phyloP scores from a whole-genome alignment of 2,888 invertebrate species.

The Micropterix aruncella region DNA sequence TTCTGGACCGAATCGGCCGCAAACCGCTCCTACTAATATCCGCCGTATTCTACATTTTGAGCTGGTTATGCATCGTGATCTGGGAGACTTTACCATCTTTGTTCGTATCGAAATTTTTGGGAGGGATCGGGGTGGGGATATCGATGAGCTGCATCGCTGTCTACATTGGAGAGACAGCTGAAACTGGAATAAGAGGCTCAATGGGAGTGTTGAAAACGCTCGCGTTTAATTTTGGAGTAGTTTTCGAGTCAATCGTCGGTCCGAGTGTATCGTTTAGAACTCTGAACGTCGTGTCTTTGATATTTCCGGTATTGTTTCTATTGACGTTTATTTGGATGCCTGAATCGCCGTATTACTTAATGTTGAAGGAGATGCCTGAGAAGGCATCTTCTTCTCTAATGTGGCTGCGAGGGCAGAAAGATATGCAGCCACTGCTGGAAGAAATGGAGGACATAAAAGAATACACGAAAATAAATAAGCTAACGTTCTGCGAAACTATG shows the following conservation, averaged over 20 bases:
- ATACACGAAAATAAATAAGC: slow-evolving; percentile 1
- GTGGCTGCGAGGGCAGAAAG: slow-evolving; percentile 9
- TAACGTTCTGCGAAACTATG: slow-evolving; percentile 5
- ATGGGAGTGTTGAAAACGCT: slow-evolving; percentile 4
- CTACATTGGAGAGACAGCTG: slow-evolving; percentile 12
- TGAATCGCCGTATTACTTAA: slow-evolving; percentile 12
- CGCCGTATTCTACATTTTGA: slow-evolving; percentile 8
- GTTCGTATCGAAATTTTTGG: slow-evolving; percentile 18
- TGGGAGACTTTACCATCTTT: slow-evolving; percentile 14
- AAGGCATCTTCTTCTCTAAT: slow-evolving; percentile 8
- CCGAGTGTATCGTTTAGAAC: slow-evolving; percentile 9
- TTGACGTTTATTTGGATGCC: slow-evolving; percentile 10
- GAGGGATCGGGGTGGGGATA: slow-evolving; percentile 11
- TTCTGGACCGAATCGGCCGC: slow-evolving; percentile 8
- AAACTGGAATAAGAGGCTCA: slow-evolving; percentile 11
- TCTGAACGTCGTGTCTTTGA: slow-evolving; percentile 8
- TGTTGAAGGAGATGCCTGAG: slow-evolving; percentile 9
- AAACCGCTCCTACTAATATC: slow-evolving; percentile 10
- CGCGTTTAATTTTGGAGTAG: slow-evolving; percentile 9
- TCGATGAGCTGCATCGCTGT: slow-evolving; percentile 11
- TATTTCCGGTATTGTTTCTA: slow-evolving; percentile 11
- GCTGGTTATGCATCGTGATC: slow-evolving; percentile 9
- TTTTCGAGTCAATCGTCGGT: slow-evolving; percentile 10
- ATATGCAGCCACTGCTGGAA: slow-evolving; percentile 6
- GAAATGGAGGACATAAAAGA: slow-evolving; percentile 7